Evolutionary conservation across 2,888 invertebrate genomes (phyloP), one percentile per base, ranked within the genome.

Genomic region (Morinoia aosen): DNA sequence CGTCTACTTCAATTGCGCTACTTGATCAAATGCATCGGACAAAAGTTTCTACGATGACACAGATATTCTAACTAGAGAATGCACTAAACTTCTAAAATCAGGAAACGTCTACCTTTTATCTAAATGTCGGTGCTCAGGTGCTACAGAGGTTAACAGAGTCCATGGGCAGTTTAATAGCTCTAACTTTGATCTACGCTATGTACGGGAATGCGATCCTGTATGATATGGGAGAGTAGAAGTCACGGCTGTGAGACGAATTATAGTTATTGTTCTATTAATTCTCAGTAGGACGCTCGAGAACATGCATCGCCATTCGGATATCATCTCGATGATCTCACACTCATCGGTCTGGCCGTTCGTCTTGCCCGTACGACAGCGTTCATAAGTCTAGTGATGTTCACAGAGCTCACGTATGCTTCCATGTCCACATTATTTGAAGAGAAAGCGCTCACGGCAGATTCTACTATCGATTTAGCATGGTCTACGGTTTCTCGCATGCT

Each of bases 401-500:
- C 12, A 39, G 95, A 95, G 64, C 39, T 95, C 2, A 64, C 95
- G n/a, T 61, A 64, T 3, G 39, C 57, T 61, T 95, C 64, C 64
- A 95, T 93, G 58, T 93, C 33, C 25, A 33, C 12, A 11, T 39
- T 57, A 58, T 96, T 96, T 25, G 96, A 95, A 64, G 96, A 88
- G 40, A 95, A 95, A 58, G 96, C 96, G 61, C 95, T 94, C 14
- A 96, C 95, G 1, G 96, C 96, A 14, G 95, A 95, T 58, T 96
- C 96, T 11, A 96, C 96, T n/a, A 96, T 39, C 16, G 88, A 90
- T 57, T 96, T 96, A 48, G 96, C 96, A 57, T 88, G 88, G 57
- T 97, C 97, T 57, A 98, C 97, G 96, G 97, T 97, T 91, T 97
- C 97, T 95, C 97, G 97, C 98, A 98, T 98, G 33, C 98, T 97